phyloP scores from a whole-genome alignment of 2,113 vertebrate species.

The Antechinus flavipes region DNA sequence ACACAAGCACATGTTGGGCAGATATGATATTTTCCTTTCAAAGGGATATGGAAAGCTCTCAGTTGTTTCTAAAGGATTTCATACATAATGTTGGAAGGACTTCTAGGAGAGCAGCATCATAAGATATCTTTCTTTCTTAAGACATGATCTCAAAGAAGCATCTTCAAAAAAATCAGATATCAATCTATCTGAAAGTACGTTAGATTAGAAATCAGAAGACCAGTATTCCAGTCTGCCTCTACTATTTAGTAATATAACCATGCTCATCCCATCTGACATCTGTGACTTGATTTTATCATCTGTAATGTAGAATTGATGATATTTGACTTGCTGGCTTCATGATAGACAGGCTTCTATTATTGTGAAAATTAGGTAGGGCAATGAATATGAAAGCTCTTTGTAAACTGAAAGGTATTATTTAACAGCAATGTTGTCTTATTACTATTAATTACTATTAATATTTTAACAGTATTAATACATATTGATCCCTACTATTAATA shows the following conservation, averaged over 20 bases:
- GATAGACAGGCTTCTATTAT: background rate
- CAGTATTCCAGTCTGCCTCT: background rate
- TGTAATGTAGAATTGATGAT: constrained; percentile 9
- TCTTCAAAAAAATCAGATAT: background rate
- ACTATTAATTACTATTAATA: background rate
- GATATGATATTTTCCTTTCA: background rate
- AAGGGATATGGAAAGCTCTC: background rate
- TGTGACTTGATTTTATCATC: background rate
- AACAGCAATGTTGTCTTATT: background rate
- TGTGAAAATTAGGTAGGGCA: background rate
- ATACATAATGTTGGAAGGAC: background rate
- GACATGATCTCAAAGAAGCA: background rate
- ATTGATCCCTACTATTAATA: background rate
- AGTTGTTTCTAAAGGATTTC: background rate
- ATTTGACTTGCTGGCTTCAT: background rate
- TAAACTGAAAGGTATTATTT: background rate
- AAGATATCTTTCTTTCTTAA: background rate
- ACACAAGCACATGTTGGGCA: background rate
- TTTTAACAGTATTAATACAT: background rate
- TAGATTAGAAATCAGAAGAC: background rate
- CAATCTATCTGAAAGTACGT: background rate
- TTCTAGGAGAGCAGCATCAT: background rate
- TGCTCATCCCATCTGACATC: background rate
- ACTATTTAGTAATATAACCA: background rate
- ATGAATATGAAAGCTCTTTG: background rate